Base-by-base conservation (phyloP, 2,888 invertebrate genomes). In the Tiliacea aurago region DNA sequence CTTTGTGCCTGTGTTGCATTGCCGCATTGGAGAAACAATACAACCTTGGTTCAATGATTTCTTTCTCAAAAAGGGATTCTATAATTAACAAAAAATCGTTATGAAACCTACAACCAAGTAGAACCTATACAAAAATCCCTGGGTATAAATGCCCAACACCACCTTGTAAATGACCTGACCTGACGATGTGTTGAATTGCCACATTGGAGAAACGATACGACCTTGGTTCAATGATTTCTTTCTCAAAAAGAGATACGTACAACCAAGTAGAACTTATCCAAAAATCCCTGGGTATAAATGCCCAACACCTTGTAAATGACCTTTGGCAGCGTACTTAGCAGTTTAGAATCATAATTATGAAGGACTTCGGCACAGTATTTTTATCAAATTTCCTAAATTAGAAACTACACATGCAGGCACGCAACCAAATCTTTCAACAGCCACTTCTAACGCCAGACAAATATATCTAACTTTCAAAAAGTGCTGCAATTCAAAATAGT, bases 401-500 rank as follows among this genome's bases (percentile, higher is more conserved):
- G 43, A 64, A 74, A 65, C 49, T 43, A 10, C 15, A 6, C 15
- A n/a, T 37, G 15, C 37, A 3, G 13, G 5, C 20, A 45, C 11
- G 59, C 18, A 33, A 61, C 4, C 9, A 23, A 51, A 47, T 61
- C 53, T 55, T 68, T 55, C 55, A 69, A 49, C 53, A 43, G 13
- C 51, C n/a, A 76, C 41, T 55, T 53, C 28, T 56, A 49, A 73
- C n/a, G 15, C 47, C 13, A 41, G 28, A 59, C 43, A 58, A 33
- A 72, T 10, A 23, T 15, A 47, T 13, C 13, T n/a, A 56, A 49
- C 51, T 65, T 53, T n/a, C 37, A 53, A 41, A 65, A 28, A n/a
- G 13, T 76, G 49, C 61, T 69, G 55, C 23, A 55, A 55, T 43
- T 28, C 4, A 41, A 55, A 67, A 53, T 9, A 23, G 2, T 41